Evolutionary conservation across 1,140 invertebrate genomes (phyloP).

Genomic region (Pogonus chalceus): DNA sequence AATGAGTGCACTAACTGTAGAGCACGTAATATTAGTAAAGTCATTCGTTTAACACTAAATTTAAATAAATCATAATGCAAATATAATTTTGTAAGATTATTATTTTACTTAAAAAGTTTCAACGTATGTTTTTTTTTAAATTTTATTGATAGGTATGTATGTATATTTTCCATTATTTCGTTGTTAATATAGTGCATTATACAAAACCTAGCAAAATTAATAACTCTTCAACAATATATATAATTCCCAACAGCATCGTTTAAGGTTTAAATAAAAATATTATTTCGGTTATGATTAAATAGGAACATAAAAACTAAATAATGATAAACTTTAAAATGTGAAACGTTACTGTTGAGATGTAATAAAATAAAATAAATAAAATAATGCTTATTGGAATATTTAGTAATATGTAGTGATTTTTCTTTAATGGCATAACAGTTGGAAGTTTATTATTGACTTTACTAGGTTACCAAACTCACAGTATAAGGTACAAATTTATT

Average conservation of each 20-base stretch:
- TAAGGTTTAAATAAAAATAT: not conserved
- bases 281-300: too few species aligned
- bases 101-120: too few species aligned
- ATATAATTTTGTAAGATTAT: too few species aligned
- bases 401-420: too few species aligned
- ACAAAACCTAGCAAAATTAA: not conserved
- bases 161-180: not conserved
- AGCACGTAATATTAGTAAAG: slow-evolving; percentile 1
- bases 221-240: not conserved
- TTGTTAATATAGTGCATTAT: not conserved
- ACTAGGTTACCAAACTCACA: slow-evolving; percentile 6
- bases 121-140: too few species aligned
- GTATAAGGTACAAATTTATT: slow-evolving; percentile 3
- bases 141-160: too few species aligned
- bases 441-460: slow-evolving; percentile 11
- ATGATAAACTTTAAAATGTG: not conserved
- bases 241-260: not conserved
- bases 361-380: too few species aligned
- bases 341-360: too few species aligned
- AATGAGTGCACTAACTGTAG: not conserved
- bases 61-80: too few species aligned
- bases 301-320: too few species aligned
- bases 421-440: too few species aligned
- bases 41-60: not conserved
- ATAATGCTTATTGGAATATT: too few species aligned